Percentiles rank a stretch among this genome's conserved stretches.
Evolutionary conservation across 2,888 invertebrate species (phyloP).

Genomic region (Tenthredo distinguenda): DNA sequence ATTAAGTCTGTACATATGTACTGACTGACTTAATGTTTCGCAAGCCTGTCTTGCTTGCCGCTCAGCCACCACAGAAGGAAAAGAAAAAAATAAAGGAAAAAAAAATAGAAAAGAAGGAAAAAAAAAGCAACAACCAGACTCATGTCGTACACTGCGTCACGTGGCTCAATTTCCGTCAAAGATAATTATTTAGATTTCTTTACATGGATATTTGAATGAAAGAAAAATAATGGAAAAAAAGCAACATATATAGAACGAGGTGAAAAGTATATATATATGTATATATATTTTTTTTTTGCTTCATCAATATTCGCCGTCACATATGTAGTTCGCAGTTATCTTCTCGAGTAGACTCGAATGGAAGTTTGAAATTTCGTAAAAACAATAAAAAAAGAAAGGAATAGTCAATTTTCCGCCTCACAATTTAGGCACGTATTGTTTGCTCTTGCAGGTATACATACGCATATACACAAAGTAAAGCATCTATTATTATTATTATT

Average conservation of each 20-base stretch:
- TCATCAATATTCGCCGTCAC: too few relatives aligned
- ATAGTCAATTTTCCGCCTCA: background rate
- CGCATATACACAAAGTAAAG: background rate
- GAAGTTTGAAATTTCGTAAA: background rate
- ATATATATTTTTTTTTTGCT: too few relatives aligned
- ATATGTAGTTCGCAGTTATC: too few relatives aligned
- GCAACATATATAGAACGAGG: too few relatives aligned
- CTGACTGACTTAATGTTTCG: background rate
- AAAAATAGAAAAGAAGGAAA: background rate
- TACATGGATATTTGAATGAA: background rate
- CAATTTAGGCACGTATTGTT: background rate
- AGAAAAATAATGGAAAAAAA: background rate
- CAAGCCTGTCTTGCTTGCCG: background rate
- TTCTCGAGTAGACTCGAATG: too few relatives aligned
- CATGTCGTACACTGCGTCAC: background rate
- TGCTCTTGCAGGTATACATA: background rate
- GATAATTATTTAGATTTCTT: background rate
- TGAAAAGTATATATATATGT: too few relatives aligned
- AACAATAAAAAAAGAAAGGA: background rate
- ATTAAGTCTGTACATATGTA: slow-evolving; percentile 9
- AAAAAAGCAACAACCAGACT: background rate
- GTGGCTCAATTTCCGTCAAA: slow-evolving; percentile 28
- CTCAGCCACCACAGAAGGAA: background rate
- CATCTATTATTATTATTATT: background rate
- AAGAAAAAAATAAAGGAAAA: background rate